These are phyloP conservation scores for Alligator sinensis DNA, from an alignment of 2,113 vertebrate species.

Conservation along the genomic window DNA sequence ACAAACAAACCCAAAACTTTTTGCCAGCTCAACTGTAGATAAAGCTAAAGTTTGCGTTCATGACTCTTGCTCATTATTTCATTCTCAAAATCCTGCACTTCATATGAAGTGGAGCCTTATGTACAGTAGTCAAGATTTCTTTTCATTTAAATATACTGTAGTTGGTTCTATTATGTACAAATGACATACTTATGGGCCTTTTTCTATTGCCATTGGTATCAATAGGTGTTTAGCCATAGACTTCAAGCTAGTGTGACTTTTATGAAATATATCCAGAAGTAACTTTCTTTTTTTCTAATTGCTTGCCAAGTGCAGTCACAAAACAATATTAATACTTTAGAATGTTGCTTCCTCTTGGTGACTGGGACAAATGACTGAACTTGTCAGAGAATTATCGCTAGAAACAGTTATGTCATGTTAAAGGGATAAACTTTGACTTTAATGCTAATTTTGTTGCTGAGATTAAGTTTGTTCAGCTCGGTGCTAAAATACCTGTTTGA, in stretches of 20 bases:
- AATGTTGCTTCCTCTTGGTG: not conserved
- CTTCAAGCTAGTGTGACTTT: not conserved
- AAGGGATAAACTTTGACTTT: not conserved
- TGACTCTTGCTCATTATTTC: not conserved
- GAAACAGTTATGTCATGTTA: not conserved
- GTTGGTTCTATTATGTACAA: not conserved
- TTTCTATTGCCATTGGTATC: not conserved
- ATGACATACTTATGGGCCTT: rapidly evolving
- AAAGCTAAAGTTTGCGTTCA: not conserved
- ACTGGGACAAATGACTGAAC: not conserved
- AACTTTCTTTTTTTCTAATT: not conserved
- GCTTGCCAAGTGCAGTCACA: not conserved
- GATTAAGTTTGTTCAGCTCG: not conserved
- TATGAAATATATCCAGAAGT: not conserved
- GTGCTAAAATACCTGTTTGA: not conserved
- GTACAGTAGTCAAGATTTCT: not conserved
- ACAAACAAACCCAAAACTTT: not conserved
- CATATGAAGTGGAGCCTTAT: not conserved
- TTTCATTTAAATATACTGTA: not conserved
- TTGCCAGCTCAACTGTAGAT: not conserved
- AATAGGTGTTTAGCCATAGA: not conserved
- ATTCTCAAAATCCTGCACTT: not conserved
- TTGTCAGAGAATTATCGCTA: not conserved
- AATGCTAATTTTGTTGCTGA: not conserved
- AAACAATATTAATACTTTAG: not conserved